A percentile compares a stretch with the other conserved stretches of the same genome.
Evolutionary conservation across 2,113 vertebrate genomes (phyloP).

Genomic region (Phaethon lepturus): DNA sequence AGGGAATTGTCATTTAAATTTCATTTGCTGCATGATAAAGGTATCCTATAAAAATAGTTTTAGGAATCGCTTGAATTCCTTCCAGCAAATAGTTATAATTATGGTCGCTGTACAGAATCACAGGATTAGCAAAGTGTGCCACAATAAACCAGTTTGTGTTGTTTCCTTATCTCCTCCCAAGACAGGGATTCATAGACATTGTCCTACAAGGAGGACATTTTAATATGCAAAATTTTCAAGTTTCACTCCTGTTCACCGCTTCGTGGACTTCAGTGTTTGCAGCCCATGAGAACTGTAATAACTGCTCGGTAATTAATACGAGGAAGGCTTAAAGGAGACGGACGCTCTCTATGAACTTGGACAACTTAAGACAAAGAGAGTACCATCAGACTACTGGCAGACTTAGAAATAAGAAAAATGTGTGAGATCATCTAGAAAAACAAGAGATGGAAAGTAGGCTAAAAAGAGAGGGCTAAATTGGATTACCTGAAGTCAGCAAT

Average conservation of each 20-base stretch:
- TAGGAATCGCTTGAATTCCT: not conserved
- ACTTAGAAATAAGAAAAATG: not conserved
- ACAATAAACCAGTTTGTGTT: not conserved
- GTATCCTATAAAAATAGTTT: not conserved
- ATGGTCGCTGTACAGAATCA: not conserved
- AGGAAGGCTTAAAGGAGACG: not conserved
- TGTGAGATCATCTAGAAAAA: not conserved
- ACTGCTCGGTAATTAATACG: not conserved
- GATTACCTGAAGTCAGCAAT: not conserved
- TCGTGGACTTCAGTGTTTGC: not conserved
- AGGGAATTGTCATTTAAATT: not conserved
- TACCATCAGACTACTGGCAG: not conserved
- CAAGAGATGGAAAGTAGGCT: not conserved
- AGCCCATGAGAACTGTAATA: not conserved
- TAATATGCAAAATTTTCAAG: not conserved
- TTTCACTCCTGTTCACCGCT: not conserved
- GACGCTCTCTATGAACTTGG: not conserved
- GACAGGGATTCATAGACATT: not conserved
- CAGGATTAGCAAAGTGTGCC: not conserved
- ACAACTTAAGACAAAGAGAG: not conserved
- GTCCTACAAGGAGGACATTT: not conserved
- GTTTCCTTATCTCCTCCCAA: not conserved
- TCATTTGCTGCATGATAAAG: not conserved
- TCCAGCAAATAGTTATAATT: not conserved
- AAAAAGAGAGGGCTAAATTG: not conserved